Evolutionary conservation across 1,140 invertebrate genomes (phyloP).

Genomic region (Belonocnema kinseyi): DNA sequence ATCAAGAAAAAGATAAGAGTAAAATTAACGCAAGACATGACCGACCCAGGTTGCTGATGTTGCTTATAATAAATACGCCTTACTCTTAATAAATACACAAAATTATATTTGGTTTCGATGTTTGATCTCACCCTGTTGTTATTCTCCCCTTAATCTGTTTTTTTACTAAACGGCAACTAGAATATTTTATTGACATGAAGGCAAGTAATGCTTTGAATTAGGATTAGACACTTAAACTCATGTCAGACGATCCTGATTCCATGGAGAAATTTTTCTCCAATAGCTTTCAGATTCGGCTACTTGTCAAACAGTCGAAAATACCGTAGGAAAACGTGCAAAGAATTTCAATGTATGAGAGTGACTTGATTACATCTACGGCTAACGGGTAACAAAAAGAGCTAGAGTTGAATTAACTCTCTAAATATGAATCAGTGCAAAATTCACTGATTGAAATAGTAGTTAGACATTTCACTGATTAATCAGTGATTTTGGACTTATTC

Average conservation of each 20-base stretch:
- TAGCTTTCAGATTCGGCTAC: slow-evolving; percentile 45
- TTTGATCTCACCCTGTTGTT: not conserved
- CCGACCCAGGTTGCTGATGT: too few relatives aligned
- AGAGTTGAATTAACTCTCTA: slow-evolving; percentile 41
- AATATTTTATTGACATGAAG: not conserved
- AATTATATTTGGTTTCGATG: not conserved
- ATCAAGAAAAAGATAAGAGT: too few relatives aligned
- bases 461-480: too few relatives aligned
- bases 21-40: too few relatives aligned
- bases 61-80: too few relatives aligned
- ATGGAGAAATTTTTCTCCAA: slow-evolving; percentile 44
- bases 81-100: too few relatives aligned
- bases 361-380: slow-evolving; percentile 39
- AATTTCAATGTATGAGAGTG: slow-evolving; percentile 48
- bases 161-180: too few relatives aligned
- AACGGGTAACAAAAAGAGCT: slow-evolving; percentile 50
- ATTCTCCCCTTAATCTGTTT: too few relatives aligned
- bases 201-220: slow-evolving; percentile 22
- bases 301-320: slow-evolving; percentile 55
- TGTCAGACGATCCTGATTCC: slow-evolving; percentile 34
- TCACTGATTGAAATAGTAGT: too few relatives aligned
- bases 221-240: slow-evolving; percentile 1
- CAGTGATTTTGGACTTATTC: too few relatives aligned
- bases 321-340: slow-evolving; percentile 49
- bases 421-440: too few relatives aligned